Conservation (phyloP, 2,888 invertebrate genomes). For the Limenitis arthemis region DNA sequence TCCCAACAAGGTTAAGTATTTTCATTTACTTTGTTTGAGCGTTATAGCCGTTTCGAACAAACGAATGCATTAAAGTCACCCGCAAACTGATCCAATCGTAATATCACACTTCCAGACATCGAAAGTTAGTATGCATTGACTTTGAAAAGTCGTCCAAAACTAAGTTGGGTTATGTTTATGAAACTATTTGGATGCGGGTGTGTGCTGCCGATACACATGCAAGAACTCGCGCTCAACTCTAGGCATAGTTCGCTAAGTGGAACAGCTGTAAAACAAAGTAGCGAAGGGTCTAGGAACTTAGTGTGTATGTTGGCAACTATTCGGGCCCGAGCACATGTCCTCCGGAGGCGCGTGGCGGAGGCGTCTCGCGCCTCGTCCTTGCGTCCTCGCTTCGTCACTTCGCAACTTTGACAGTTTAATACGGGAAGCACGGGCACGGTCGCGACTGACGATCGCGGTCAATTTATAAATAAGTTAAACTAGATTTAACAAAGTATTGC, state of each 20-base stretch:
- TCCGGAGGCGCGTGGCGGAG: slow-evolving; percentile 32
- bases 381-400: slow-evolving; percentile 31
- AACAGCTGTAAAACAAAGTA: slow-evolving; percentile 73
- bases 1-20: too few relatives aligned
- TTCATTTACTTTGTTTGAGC: too few relatives aligned
- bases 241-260: slow-evolving; percentile 72
- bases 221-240: slow-evolving; percentile 70
- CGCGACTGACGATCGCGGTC: slow-evolving; percentile 51
- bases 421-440: slow-evolving; percentile 40
- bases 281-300: slow-evolving; percentile 72
- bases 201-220: slow-evolving; percentile 70
- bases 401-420: slow-evolving; percentile 61
- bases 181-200: slow-evolving; percentile 70
- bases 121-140: slow-evolving; percentile 73
- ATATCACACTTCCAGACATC: slow-evolving; percentile 69
- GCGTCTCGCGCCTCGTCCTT: slow-evolving; percentile 26
- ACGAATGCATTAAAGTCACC: slow-evolving; percentile 70
- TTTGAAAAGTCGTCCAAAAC: slow-evolving; percentile 73
- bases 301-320: slow-evolving; percentile 61
- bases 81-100: slow-evolving; percentile 69
- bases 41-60: slow-evolving; percentile 67
- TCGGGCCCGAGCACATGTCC: slow-evolving; percentile 53
- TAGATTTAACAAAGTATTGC: slow-evolving; percentile 68
- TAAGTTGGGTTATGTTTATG: slow-evolving; percentile 73
- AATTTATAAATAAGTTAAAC: slow-evolving; percentile 68